Evolutionary conservation across 2,888 invertebrate genomes (phyloP).

Genomic region (Steinernema scapterisci): DNA sequence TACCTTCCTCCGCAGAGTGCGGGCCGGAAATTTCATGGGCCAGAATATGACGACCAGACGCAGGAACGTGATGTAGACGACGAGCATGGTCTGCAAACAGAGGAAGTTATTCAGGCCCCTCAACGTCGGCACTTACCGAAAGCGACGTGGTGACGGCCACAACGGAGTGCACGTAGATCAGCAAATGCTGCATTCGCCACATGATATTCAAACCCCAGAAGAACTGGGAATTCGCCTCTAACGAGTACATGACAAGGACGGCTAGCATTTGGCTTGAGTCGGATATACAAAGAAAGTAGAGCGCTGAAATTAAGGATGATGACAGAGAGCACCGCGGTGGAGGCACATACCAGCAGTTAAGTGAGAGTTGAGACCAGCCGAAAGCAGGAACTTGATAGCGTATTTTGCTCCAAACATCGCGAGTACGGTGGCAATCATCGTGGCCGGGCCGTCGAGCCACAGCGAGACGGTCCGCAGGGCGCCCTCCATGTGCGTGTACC

Average conservation of each 20-base stretch:
- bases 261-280: constrained; percentile 61
- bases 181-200: constrained; percentile 36
- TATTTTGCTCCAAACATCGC: constrained; percentile 60
- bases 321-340: constrained; percentile 58
- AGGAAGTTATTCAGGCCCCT: not conserved
- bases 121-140: not conserved
- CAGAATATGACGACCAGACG: constrained; percentile 62
- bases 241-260: constrained; percentile 59
- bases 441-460: constrained; percentile 57
- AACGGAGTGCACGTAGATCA: constrained; percentile 26
- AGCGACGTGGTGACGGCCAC: constrained; percentile 13
- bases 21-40: constrained; percentile 58
- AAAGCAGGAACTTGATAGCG: constrained; percentile 58
- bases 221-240: constrained; percentile 60
- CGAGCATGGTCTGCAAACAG: constrained; percentile 60
- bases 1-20: constrained; percentile 19
- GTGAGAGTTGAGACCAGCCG: constrained; percentile 60
- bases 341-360: constrained; percentile 62
- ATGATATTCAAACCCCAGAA: constrained; percentile 56
- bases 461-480: constrained; percentile 34
- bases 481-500: constrained; percentile 17
- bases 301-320: constrained; percentile 49
- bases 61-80: constrained; percentile 63
- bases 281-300: constrained; percentile 62
- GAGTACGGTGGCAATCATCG: constrained; percentile 56